Evolutionary conservation across 2,797 vertebrate genomes (phyloP).

Genomic region (Gallinago solitaria): DNA sequence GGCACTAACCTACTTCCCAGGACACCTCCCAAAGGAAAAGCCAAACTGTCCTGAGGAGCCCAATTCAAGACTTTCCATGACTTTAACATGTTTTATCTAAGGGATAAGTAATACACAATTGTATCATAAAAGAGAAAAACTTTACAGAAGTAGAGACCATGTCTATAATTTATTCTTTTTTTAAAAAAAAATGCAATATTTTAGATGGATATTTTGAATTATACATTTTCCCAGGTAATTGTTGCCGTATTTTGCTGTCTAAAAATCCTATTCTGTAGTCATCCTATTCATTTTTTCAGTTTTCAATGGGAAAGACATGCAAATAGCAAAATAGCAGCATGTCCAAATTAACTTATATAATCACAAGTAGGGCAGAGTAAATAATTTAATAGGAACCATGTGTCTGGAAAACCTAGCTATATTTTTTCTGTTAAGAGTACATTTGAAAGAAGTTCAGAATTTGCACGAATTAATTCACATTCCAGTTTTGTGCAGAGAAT

Average conservation of each 20-base stretch:
- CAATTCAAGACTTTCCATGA: neutral
- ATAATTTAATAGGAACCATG: neutral
- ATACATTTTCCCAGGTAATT: neutral
- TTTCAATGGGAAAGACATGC: neutral
- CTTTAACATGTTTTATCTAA: neutral
- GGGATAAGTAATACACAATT: neutral
- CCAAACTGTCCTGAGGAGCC: neutral
- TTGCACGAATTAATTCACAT: neutral
- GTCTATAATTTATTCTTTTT: neutral
- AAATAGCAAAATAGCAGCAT: neutral
- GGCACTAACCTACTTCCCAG: neutral
- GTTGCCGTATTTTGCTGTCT: constrained; percentile 1
- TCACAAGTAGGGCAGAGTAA: neutral
- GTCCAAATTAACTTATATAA: constrained; percentile 30
- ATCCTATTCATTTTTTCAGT: neutral
- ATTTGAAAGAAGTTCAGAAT: neutral
- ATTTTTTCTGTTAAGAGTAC: neutral
- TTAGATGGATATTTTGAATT: neutral
- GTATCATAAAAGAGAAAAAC: neutral
- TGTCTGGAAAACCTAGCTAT: neutral
- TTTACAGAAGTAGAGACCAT: neutral
- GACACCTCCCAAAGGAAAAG: neutral
- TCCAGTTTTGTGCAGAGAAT: neutral
- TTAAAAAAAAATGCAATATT: neutral
- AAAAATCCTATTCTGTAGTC: neutral